Evolutionary conservation across 1,140 invertebrate species (phyloP).

Genomic region (Lepidostoma basale): DNA sequence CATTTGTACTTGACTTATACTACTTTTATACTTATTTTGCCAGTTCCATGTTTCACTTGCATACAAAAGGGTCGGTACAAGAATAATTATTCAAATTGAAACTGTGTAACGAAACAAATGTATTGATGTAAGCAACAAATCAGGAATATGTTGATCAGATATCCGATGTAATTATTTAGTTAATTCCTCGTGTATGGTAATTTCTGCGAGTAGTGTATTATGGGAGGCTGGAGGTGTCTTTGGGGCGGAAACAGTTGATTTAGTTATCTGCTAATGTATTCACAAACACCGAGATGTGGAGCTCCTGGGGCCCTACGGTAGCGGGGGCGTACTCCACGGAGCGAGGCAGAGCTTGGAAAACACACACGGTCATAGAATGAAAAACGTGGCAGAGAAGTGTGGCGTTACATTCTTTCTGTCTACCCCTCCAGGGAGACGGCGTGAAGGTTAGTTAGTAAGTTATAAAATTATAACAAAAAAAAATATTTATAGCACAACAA

Average conservation of each 20-base stretch:
- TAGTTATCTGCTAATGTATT: conserved; percentile 19
- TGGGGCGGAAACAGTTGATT: conserved; percentile 21
- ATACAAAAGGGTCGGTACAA: too few species aligned
- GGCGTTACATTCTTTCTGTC: too few species aligned
- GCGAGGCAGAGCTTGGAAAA: not conserved
- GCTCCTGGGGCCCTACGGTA: not conserved
- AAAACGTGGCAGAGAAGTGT: too few species aligned
- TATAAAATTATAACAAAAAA: too few species aligned
- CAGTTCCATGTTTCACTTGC: too few species aligned
- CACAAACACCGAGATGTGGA: conserved; percentile 5
- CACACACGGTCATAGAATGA: not conserved
- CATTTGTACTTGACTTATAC: too few species aligned
- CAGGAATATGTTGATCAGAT: not conserved
- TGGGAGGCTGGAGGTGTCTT: not conserved
- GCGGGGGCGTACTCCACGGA: not conserved
- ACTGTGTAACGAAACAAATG: not conserved
- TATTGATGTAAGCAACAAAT: not conserved
- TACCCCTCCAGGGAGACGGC: too few species aligned
- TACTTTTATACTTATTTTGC: too few species aligned
- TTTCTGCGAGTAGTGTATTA: conserved; percentile 3
- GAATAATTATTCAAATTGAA: not conserved
- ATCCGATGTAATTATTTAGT: conserved; percentile 11
- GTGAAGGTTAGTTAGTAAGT: too few species aligned
- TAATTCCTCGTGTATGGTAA: conserved; percentile 17
- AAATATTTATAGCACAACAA: too few species aligned